Evolutionary conservation across 2,888 invertebrate species (phyloP), one percentile per base, ranked within the genome.

Genomic region (Fragum fragum): DNA sequence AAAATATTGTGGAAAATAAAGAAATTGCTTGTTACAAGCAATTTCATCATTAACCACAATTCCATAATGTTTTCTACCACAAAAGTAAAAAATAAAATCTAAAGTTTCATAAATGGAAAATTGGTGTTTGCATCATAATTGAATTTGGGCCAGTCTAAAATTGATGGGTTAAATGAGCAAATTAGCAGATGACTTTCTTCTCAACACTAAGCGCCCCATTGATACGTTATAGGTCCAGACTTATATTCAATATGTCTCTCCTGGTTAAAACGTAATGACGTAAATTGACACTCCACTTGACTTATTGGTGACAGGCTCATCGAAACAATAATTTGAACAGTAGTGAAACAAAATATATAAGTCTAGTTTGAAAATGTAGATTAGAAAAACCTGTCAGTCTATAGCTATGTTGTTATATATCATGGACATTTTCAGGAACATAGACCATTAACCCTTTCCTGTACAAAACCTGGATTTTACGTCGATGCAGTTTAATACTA

Each of bases 241-340:
- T 57, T 7, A 57, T 57, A 57, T 47, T 47, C 57, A 21, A 57
- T 26, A 57, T 57, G 26, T 61, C 61, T 61, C 32, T 61, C 28
- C 16, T n/a, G 32, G 61, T 32, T 61, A 9, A 61, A 61, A 61
- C n/a, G 32, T 26, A 32, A 32, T 61, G 61, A 61, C 61, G 61
- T 61, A 61, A 61, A 32, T 61, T 32, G 32, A 61, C 61, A 61
- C 61, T 28, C 61, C 14, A 61, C 61, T 61, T 61, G 61, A 61
- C 61, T 61, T 61, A 61, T 61, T 3, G 61, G 16, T 61, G 61
- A 61, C 61, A 61, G 61, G 26, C 7, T n/a, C n/a, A 29, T 32
- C 32, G n/a, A 26, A 61, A 61, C 61, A 61, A 61, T 61, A 61
- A 61, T 61, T 61, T 61, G 61, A 61, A 61, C 61, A 32, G 61